These are phyloP conservation scores for Aphelocoma californica DNA, from an alignment of 2,797 vertebrate species.

Conservation along the genomic window DNA sequence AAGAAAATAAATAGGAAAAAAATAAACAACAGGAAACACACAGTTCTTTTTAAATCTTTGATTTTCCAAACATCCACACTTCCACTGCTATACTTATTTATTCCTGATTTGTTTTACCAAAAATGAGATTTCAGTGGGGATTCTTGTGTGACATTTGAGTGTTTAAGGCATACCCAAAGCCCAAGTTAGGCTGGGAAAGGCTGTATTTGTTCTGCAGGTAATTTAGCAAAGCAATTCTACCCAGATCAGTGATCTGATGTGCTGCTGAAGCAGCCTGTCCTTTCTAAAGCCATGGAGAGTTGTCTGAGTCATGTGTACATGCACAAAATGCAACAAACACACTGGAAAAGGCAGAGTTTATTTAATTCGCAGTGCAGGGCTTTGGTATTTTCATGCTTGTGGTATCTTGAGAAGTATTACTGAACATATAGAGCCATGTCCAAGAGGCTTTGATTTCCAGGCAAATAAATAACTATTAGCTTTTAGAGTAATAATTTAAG, in stretches of 20 bases:
- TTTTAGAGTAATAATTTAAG: background rate
- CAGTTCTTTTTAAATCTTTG: background rate
- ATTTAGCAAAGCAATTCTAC: background rate
- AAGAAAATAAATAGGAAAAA: background rate
- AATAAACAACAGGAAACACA: too few species aligned
- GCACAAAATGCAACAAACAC: background rate
- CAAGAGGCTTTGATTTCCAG: background rate
- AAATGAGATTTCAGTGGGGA: background rate
- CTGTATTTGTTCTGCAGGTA: background rate
- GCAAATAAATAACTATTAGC: background rate
- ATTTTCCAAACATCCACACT: background rate
- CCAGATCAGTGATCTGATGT: background rate
- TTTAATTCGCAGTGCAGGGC: background rate
- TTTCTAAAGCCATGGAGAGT: background rate
- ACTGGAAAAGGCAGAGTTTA: background rate
- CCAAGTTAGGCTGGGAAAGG: background rate
- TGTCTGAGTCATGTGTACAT: background rate
- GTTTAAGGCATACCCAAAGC: background rate
- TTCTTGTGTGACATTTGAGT: background rate
- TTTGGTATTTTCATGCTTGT: background rate
- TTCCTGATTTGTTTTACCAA: rapidly evolving
- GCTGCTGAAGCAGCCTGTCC: background rate
- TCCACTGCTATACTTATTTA: background rate
- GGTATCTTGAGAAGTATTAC: background rate
- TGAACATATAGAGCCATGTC: background rate